Conservation (phyloP, 2,113 vertebrate genomes). For the Orthochromis indermauri region DNA sequence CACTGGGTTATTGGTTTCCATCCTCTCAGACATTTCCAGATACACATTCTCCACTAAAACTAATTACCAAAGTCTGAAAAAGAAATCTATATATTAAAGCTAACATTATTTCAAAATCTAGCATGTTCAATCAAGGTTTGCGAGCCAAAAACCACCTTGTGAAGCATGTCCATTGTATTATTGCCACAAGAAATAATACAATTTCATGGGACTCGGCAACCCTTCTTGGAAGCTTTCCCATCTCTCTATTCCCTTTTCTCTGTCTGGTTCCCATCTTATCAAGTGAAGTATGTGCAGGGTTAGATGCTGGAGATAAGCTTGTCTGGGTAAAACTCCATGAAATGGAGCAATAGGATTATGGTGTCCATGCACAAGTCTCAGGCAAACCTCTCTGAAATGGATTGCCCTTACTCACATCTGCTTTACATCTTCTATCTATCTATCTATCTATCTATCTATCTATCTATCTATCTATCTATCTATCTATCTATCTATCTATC, state of each 20-base stretch:
- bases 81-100: neutral
- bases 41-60: neutral
- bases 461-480: neutral
- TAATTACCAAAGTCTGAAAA: neutral
- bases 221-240: constrained; percentile 17
- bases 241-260: neutral
- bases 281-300: constrained; percentile 23
- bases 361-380: constrained; percentile 67
- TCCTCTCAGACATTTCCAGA: neutral
- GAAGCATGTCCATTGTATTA: neutral
- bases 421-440: neutral
- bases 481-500: neutral
- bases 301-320: constrained; percentile 59
- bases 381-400: constrained; percentile 57
- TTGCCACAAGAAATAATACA: neutral
- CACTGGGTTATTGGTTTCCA: neutral
- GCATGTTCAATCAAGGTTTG: neutral
- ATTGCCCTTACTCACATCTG: constrained; percentile 29
- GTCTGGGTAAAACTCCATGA: constrained; percentile 79
- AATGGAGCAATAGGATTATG: constrained; percentile 81
- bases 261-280: constrained; percentile 37
- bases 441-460: neutral
- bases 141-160: neutral
- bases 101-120: neutral
- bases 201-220: neutral